Evolutionary conservation across 1,140 invertebrate species (phyloP), one percentile per base, ranked within the genome.

Genomic region (Zophobas morio): DNA sequence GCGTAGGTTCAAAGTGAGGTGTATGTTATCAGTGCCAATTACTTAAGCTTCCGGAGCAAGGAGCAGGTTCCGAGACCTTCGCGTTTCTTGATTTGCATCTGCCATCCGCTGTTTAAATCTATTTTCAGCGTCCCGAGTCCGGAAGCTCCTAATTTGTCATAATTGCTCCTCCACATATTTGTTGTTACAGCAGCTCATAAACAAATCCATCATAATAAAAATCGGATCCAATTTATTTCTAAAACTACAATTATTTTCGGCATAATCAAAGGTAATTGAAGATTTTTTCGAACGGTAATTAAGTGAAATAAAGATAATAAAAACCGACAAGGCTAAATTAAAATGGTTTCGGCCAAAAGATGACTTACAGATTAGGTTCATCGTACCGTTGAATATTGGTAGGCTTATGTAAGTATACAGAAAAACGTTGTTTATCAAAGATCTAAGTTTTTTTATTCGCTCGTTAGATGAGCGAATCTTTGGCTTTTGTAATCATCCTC

Each of bases 121-220:
- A 46, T 46, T 46, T 46, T 46, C 42, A 20, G 20, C 20, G 20
- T 20, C 20, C 3, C 42, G 6, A 8, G 6, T 35, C 56, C 56
- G 56, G 56, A 60, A 60, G 37, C 56, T 3, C 37, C 56, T 36
- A 60, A 60, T 60, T 60, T 60, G 35, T 60, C 56, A 60, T 60
- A 60, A 60, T 60, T 60, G 56, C 42, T 4, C 42, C 42, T 46
- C 42, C 6, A 8, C 42, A 46, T 46, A 46, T 8, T 46, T 46
- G 6, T 46, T 46, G 6, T 8, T 46, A 8, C 42, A 46, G 3
- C 56, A 20, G 53, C 1, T 34, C 56, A 60, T 60, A 60, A 60
- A 60, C 56, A 60, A 37, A 57, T 57, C 54, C 54, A 6, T 57
- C 54, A 57, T 57, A 35, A 56, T 56, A 46, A 46, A 20, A 46